phyloP scores from a whole-genome alignment of 2,113 vertebrate genomes.

The Monopterus albus region DNA sequence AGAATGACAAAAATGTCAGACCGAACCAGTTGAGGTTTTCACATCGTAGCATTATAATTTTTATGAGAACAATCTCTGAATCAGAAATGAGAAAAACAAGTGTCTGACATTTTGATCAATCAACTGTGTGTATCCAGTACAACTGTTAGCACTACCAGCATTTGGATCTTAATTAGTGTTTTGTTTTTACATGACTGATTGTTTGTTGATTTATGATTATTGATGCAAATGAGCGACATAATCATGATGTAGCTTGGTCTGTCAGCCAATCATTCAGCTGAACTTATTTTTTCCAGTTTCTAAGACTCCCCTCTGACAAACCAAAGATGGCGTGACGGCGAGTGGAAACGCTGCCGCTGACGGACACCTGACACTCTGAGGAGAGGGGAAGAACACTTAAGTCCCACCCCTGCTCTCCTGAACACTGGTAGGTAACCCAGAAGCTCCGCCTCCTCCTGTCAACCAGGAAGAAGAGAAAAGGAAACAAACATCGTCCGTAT shows the following conservation, averaged over 20 bases:
- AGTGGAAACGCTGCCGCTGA: conserved; percentile 17
- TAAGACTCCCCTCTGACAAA: not conserved
- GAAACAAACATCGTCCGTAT: not conserved
- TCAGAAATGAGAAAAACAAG: no score
- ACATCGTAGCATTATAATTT: no score
- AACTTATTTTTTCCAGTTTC: not conserved
- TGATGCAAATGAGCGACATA: conserved; percentile 5
- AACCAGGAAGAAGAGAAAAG: conserved; percentile 12
- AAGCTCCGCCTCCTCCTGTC: conserved; percentile 13
- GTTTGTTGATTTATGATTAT: not conserved
- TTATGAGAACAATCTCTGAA: no score
- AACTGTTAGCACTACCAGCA: not conserved
- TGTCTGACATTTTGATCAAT: not conserved
- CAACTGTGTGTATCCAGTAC: not conserved
- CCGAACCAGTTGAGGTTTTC: accelerated
- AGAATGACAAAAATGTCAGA: not conserved
- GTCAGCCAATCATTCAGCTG: conserved; percentile 14
- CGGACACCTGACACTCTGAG: conserved; percentile 7
- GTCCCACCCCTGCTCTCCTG: conserved; percentile 2
- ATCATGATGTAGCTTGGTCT: not conserved
- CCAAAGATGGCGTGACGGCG: not conserved
- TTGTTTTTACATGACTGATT: not conserved
- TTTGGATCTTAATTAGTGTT: conserved; percentile 28
- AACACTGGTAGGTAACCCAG: conserved; percentile 16
- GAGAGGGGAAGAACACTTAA: not conserved